Percentiles rank a stretch among this genome's conserved stretches.
phyloP scores from a whole-genome alignment of 2,888 invertebrate genomes.

The Abrostola tripartita region DNA sequence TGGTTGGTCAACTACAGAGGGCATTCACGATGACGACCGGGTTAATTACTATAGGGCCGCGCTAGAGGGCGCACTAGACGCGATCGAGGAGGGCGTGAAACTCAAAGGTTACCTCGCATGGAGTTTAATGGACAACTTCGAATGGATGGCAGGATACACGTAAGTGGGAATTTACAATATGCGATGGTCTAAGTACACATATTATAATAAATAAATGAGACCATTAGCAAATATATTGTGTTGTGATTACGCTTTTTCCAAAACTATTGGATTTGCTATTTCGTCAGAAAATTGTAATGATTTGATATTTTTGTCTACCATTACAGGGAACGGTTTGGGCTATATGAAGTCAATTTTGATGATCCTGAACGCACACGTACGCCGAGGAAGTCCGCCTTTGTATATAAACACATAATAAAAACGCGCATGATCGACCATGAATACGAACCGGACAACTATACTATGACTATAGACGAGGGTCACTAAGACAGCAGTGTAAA shows the following conservation, averaged over 20 bases:
- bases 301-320: neutral
- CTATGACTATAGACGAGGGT: slow-evolving; percentile 56
- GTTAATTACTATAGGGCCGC: slow-evolving; percentile 77
- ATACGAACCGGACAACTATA: slow-evolving; percentile 50
- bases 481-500: slow-evolving; percentile 3
- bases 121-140: slow-evolving; percentile 90
- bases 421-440: slow-evolving; percentile 50
- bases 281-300: neutral
- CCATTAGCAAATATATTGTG: too few species aligned
- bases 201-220: neutral
- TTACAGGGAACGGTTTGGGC: slow-evolving; percentile 59
- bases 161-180: slow-evolving; percentile 75
- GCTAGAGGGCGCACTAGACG: slow-evolving; percentile 74
- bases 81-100: slow-evolving; percentile 79
- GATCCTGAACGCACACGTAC: slow-evolving; percentile 55
- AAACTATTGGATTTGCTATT: too few species aligned
- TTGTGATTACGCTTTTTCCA: too few species aligned
- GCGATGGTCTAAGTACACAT: neutral
- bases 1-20: slow-evolving; percentile 81
- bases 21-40: slow-evolving; percentile 78
- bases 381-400: slow-evolving; percentile 58
- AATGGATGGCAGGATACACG: slow-evolving; percentile 89
- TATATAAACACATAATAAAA: slow-evolving; percentile 59
- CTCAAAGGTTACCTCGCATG: slow-evolving; percentile 88
- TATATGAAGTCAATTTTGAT: slow-evolving; percentile 57